Evolutionary conservation across 2,888 invertebrate species (phyloP).

Genomic region (Rhamnusium bicolor): DNA sequence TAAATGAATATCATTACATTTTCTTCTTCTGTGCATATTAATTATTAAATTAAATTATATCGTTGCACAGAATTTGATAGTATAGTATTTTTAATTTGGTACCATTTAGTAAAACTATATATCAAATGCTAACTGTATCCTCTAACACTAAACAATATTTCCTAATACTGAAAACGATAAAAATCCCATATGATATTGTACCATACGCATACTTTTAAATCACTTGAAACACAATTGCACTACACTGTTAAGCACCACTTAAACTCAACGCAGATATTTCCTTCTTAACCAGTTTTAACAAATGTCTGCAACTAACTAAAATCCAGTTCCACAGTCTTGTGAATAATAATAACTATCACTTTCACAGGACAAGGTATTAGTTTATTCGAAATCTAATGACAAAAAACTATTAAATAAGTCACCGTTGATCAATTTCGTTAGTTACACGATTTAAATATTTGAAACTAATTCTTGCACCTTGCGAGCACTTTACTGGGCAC

Average conservation of each 20-base stretch:
- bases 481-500: background rate
- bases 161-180: background rate
- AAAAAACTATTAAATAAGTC: conserved; percentile 43
- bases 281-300: conserved; percentile 24
- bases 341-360: conserved; percentile 24
- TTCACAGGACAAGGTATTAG: conserved; percentile 26
- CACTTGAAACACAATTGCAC: conserved; percentile 15
- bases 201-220: conserved; percentile 6
- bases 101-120: conserved; percentile 11
- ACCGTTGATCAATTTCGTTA: conserved; percentile 26
- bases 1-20: no score
- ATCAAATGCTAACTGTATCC: conserved; percentile 2
- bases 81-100: background rate
- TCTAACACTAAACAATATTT: background rate
- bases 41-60: no score
- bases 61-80: background rate
- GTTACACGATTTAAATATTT: conserved; percentile 15
- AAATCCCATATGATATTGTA: conserved; percentile 15
- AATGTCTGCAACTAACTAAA: conserved; percentile 23
- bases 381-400: conserved; percentile 31
- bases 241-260: conserved; percentile 28
- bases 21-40: no score
- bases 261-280: background rate
- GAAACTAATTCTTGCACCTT: conserved; percentile 5
- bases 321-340: conserved; percentile 21